Evolutionary conservation across 2,113 vertebrate species (phyloP), one percentile per base, ranked within the genome.

Genomic region (Steatornis caripensis): DNA sequence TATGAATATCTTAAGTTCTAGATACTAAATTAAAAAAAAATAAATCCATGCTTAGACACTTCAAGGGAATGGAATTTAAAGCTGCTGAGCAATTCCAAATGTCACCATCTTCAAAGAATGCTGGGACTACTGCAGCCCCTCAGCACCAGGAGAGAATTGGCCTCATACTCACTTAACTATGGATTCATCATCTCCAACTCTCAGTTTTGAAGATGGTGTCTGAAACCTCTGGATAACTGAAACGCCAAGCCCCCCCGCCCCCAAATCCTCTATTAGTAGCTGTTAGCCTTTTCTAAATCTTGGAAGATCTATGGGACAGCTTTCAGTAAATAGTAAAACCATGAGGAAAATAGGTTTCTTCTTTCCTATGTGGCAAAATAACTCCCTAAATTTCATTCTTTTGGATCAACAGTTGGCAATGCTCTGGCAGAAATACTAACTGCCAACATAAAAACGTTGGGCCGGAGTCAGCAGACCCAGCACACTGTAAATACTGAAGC

Each of bases 401-500:
- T 82, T 6, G 3, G 53, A 80, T 57, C 81, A 91, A 57, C 45
- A 57, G 57, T 72, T 91, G 77, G 86, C 64, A 92, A 39, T 0
- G 0, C 51, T 62, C 45, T 84, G 69, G 74, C 81, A 95, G 68
- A 92, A 92, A 90, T 81, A 55, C 55, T 69, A 49, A 41, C 89
- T 94, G 83, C 55, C 80, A 77, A 11, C 1, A 0, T 78, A 60
- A 89, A 94, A 91, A 79, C 46, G 16, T 60, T 71, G 48, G 65
- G 23, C 55, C 4, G 8, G 29, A 95, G 61, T 91, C 95, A 95
- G 87, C 87, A 94, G 77, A 87, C 72, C 17, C 66, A 64, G 84
- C 61, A 82, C 64, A 23, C 70, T 93, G 81, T 79, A 94, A 96
- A 95, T 91, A 91, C 14, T 91, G 87, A 68, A 91, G 75, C 17